Percentiles rank a stretch among this genome's conserved stretches.
Evolutionary conservation across 2,888 invertebrate species (phyloP).

Genomic region (Helleia helle): DNA sequence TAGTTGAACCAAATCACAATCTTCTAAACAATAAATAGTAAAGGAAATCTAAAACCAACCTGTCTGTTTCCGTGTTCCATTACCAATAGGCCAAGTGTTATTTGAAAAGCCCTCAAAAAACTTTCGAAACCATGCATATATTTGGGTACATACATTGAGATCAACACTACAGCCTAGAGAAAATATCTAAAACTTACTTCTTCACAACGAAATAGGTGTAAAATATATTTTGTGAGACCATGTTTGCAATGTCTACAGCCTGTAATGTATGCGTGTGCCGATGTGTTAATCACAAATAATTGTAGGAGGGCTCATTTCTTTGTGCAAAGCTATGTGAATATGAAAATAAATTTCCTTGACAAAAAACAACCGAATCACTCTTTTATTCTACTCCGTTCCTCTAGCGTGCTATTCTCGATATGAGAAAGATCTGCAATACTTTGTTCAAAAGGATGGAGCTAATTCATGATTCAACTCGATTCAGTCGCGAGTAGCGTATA

Average conservation of each 20-base stretch:
- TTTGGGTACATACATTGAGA: slow-evolving; percentile 3
- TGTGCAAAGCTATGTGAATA: not conserved
- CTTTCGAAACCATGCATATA: slow-evolving; percentile 8
- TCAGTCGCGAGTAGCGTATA: too few species aligned
- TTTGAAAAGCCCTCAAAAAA: slow-evolving; percentile 3
- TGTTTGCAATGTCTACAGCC: not conserved
- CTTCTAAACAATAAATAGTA: slow-evolving; percentile 4
- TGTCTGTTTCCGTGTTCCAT: not conserved
- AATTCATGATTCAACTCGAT: too few species aligned
- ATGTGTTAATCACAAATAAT: not conserved
- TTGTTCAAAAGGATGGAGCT: too few species aligned
- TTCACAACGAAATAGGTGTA: not conserved
- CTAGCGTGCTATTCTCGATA: too few species aligned
- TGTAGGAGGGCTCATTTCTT: not conserved
- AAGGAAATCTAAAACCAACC: slow-evolving; percentile 7
- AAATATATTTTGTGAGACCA: not conserved
- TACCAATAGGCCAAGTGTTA: slow-evolving; percentile 1
- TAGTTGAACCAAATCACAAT: slow-evolving; percentile 6
- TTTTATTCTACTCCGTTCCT: too few species aligned
- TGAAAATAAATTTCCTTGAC: too few species aligned
- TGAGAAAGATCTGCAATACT: too few species aligned
- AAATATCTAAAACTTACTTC: slow-evolving; percentile 1
- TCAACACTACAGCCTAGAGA: not conserved
- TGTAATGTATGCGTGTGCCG: not conserved
- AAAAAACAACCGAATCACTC: too few species aligned